Base-by-base conservation (phyloP, 2,888 invertebrate genomes). In the Apeira syringaria region DNA sequence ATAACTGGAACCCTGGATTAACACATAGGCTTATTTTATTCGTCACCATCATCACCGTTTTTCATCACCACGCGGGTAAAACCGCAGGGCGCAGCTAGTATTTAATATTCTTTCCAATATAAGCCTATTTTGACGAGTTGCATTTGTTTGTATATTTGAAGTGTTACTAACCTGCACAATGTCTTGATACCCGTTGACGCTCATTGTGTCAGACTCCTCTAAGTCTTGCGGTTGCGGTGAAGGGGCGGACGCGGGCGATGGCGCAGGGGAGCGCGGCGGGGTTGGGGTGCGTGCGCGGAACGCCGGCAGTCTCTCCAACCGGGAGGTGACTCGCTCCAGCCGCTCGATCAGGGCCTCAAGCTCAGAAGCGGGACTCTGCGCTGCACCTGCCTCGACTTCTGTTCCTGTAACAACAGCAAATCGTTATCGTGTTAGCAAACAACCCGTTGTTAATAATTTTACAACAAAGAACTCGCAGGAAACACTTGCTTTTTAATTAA, bases 131-230 rank as follows among this genome's bases (percentile, higher is more conserved):
- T n/a, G n/a, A n/a, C n/a, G n/a, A n/a, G n/a, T n/a, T n/a, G n/a
- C n/a, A n/a, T n/a, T n/a, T n/a, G n/a, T n/a, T n/a, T n/a, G n/a
- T n/a, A n/a, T n/a, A n/a, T n/a, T n/a, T n/a, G n/a, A n/a, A 10
- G 2, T 5, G 22, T 11, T 10, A 38, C 61, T 50, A 41, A 90
- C 90, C 81, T 86, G 88, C 51, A 96, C 74, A 53, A 96, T 91
- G 72, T 95, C 94, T 68, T 93, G 92, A 75, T 93, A 96, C 9
- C 94, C 95, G 65, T 92, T 91, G 56, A 95, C 92, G 71, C 95
- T 95, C 96, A 96, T 96, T 58, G 67, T 86, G 73, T 69, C 74
- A 13, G 70, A 61, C 17, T 60, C 54, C 15, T 68, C 60, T 12
- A 67, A 47, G 7, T 62, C 56, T 10, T 66, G 58, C 47, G 74